Conservation (phyloP, 2,113 vertebrate genomes). For the Oncorhynchus nerka region DNA sequence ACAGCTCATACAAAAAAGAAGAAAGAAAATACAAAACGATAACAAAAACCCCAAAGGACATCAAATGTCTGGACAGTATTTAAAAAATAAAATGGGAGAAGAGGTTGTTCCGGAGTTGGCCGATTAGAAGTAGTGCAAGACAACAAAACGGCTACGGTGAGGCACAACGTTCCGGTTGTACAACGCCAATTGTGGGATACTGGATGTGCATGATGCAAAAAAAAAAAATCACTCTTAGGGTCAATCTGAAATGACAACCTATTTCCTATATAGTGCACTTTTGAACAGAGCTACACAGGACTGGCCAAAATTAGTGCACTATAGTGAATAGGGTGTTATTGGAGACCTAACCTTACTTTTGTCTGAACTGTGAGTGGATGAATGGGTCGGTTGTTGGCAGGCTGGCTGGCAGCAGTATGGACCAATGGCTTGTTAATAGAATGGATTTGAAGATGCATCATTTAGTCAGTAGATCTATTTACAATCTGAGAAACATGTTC, state of each 20-base stretch:
- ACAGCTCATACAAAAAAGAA: constrained; percentile 81
- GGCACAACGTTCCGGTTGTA: constrained; percentile 76
- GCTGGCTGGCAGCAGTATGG: constrained; percentile 46
- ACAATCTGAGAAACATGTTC: constrained; percentile 76
- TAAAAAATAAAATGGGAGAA: constrained; percentile 80
- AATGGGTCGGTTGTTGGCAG: background rate
- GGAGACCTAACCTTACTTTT: constrained; percentile 1
- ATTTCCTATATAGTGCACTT: constrained; percentile 24
- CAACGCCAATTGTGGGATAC: background rate
- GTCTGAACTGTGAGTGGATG: constrained; percentile 16
- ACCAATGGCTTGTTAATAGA: constrained; percentile 57
- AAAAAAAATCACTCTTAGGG: constrained; percentile 17
- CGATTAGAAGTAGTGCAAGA: constrained; percentile 90
- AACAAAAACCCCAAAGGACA: constrained; percentile 79
- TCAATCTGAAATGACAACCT: no score
- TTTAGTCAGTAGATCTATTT: constrained; percentile 58
- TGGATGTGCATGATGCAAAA: constrained; percentile 5
- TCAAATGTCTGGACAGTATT: constrained; percentile 88
- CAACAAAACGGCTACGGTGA: constrained; percentile 85
- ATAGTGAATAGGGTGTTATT: no score
- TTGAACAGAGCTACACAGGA: background rate
- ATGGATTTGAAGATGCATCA: constrained; percentile 42
- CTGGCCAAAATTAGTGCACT: no score
- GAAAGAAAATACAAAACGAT: constrained; percentile 71
- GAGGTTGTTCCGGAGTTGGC: constrained; percentile 88